A percentile compares a stretch with the other conserved stretches of the same genome.
Evolutionary conservation across 2,797 vertebrate species (phyloP).

Genomic region (Allobates femoralis): DNA sequence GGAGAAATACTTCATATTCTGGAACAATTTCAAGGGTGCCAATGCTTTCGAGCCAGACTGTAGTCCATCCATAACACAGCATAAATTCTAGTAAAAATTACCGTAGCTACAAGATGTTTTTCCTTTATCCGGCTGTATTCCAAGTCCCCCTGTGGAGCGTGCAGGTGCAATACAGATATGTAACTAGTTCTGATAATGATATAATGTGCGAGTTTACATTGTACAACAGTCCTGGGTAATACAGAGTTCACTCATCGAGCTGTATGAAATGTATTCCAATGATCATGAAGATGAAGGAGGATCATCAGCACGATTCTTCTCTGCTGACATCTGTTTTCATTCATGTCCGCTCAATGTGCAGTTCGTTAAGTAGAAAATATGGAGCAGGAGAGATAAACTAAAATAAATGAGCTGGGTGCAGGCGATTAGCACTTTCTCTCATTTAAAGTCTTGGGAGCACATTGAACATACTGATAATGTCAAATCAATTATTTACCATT

Average conservation of each 20-base stretch:
- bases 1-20: too few relatives aligned
- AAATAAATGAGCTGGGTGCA: conserved; percentile 16
- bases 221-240: neutral
- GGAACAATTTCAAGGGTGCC: too few relatives aligned
- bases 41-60: too few relatives aligned
- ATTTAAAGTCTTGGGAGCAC: conserved; percentile 9
- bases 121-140: neutral
- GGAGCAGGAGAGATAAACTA: conserved; percentile 39
- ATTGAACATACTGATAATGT: neutral
- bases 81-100: too few relatives aligned
- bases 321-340: conserved; percentile 38
- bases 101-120: neutral
- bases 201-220: neutral
- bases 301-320: conserved; percentile 6
- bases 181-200: neutral
- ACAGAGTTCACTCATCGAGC: conserved; percentile 5
- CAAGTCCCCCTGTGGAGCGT: neutral
- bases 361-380: conserved; percentile 23
- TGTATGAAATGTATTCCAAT: neutral
- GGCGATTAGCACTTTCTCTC: neutral
- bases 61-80: too few relatives aligned
- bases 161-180: conserved; percentile 16
- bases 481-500: neutral
- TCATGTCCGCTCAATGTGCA: conserved; percentile 4
- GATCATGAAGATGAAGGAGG: neutral